A percentile compares a stretch with the other conserved stretches of the same genome.
Conservation (phyloP, 2,113 vertebrate genomes). For the Toxotes chatareus region DNA sequence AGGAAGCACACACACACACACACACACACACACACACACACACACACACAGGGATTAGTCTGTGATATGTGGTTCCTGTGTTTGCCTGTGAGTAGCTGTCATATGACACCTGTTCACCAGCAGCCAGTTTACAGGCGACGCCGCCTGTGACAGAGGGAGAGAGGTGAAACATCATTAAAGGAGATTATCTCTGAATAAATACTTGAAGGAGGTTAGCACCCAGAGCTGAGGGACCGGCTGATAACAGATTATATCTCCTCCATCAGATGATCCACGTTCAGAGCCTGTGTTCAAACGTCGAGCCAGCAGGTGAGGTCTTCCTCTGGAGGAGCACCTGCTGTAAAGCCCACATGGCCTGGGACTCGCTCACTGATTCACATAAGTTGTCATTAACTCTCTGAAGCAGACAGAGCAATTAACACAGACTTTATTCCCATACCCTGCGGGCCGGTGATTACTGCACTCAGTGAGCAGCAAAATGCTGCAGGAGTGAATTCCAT, state of each 20-base stretch:
- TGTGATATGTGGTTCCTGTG: slow-evolving; percentile 2
- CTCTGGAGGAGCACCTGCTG: slow-evolving; percentile 54
- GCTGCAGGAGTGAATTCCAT: slow-evolving; percentile 46
- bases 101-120: slow-evolving; percentile 56
- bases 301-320: slow-evolving; percentile 57
- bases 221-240: slow-evolving; percentile 31
- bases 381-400: slow-evolving; percentile 54
- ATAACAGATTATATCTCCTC: slow-evolving; percentile 65
- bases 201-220: slow-evolving; percentile 51
- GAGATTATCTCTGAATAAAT: slow-evolving; percentile 78
- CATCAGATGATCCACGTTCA: slow-evolving; percentile 44
- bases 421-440: slow-evolving; percentile 39
- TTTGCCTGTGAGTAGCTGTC: slow-evolving; percentile 35
- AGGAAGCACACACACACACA: too few species aligned
- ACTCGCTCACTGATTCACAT: slow-evolving; percentile 46
- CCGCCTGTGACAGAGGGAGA: slow-evolving; percentile 55
- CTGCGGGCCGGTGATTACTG: slow-evolving; percentile 39
- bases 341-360: not conserved
- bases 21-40: too few species aligned
- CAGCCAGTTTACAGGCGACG: slow-evolving; percentile 26
- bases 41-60: slow-evolving; percentile 19
- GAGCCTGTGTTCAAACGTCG: slow-evolving; percentile 8
- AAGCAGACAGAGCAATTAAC: slow-evolving; percentile 63
- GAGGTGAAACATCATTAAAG: slow-evolving; percentile 73
- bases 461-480: slow-evolving; percentile 37